phyloP scores from a whole-genome alignment of 2,797 vertebrate species.

The Acestrorhynchus altus region DNA sequence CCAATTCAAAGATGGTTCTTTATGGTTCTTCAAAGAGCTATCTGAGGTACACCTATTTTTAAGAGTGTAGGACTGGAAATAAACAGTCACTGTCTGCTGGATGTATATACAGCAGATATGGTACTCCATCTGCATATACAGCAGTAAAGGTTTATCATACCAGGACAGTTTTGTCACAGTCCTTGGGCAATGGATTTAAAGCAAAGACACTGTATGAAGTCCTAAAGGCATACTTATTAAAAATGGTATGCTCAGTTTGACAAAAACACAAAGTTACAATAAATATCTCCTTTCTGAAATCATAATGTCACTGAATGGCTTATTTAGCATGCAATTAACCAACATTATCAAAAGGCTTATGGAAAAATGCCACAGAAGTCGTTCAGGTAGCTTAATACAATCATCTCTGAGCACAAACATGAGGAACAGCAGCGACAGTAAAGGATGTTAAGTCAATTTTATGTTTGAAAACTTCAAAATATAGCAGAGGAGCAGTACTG shows the following conservation, averaged over 20 bases:
- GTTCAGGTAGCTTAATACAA: slow-evolving; percentile 62
- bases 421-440: slow-evolving; percentile 53
- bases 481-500: slow-evolving; percentile 54
- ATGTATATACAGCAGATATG: too few relatives aligned
- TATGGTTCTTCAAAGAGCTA: too few relatives aligned
- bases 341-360: slow-evolving; percentile 57
- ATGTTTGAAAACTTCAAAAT: slow-evolving; percentile 14
- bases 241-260: background rate
- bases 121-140: too few relatives aligned
- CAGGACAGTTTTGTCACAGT: slow-evolving; percentile 1
- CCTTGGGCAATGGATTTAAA: background rate
- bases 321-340: slow-evolving; percentile 34
- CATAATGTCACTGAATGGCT: slow-evolving; percentile 54
- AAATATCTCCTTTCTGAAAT: slow-evolving; percentile 37
- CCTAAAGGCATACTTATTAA: too few relatives aligned
- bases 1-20: too few relatives aligned
- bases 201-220: background rate
- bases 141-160: too few relatives aligned
- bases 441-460: slow-evolving; percentile 43
- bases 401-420: slow-evolving; percentile 56
- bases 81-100: too few relatives aligned
- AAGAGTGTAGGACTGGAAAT: too few relatives aligned
- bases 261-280: slow-evolving; percentile 18
- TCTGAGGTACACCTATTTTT: background rate
- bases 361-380: slow-evolving; percentile 37